Conservation (phyloP, 1,140 invertebrate species). For the Parasteatoda tepidariorum region DNA sequence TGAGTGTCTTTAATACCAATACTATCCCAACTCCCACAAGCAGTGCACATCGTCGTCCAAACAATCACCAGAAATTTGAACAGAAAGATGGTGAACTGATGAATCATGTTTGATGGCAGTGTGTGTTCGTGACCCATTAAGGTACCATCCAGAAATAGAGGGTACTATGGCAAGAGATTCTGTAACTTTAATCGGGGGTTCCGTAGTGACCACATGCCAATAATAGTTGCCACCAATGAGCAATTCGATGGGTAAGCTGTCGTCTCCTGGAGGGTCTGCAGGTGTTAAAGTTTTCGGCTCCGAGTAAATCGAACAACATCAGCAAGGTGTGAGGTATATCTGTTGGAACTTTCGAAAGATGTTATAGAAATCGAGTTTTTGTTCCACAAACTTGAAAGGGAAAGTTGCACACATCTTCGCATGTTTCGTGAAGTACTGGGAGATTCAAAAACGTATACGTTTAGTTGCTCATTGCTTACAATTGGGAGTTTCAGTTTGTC, state of each 20-base stretch:
- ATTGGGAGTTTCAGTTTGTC: not conserved
- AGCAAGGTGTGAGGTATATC: not conserved
- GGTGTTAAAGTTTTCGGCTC: not conserved
- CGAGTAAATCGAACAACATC: not conserved
- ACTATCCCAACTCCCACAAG: not conserved
- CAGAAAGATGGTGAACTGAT: constrained; percentile 15
- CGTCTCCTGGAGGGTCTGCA: not conserved
- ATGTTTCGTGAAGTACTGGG: not conserved
- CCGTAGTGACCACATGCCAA: not conserved
- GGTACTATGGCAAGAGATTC: constrained; percentile 6
- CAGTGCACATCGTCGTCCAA: not conserved
- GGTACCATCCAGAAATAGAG: constrained; percentile 18
- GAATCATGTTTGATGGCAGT: not conserved
- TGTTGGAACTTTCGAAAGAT: constrained; percentile 20
- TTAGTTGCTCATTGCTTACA: not conserved
- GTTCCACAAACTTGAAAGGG: constrained; percentile 12
- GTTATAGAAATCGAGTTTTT: not conserved
- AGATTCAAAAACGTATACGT: constrained; percentile 13
- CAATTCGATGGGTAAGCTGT: not conserved
- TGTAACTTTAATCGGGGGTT: constrained; percentile 8
- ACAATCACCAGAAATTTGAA: not conserved
- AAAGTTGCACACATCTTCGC: constrained; percentile 5
- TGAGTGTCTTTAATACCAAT: constrained; percentile 7
- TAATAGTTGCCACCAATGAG: constrained; percentile 13
- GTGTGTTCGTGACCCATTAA: constrained; percentile 14